phyloP scores from a whole-genome alignment of 2,888 invertebrate species.

The Xestoiulus laeticollis region DNA sequence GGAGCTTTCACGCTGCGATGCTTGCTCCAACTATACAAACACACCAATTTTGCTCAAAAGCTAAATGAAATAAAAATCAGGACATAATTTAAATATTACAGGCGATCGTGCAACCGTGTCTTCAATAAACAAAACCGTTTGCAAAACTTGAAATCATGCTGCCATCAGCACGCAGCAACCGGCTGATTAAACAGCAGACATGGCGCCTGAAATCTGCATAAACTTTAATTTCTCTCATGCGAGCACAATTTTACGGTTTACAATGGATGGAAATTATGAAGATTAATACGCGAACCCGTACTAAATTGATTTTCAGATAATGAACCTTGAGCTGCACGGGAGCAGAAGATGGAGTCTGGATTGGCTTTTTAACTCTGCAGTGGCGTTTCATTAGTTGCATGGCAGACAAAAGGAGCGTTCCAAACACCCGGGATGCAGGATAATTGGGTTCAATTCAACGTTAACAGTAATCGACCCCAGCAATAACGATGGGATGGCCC shows the following conservation, averaged over 20 bases:
- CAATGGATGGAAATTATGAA: neutral
- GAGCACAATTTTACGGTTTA: no score
- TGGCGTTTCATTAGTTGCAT: no score
- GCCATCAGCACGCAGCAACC: neutral
- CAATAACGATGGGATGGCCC: no score
- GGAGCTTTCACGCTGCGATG: no score
- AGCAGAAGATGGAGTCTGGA: neutral
- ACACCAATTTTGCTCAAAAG: no score
- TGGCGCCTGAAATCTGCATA: neutral
- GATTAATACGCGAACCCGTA: neutral
- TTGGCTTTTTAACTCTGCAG: no score
- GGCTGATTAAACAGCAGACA: neutral
- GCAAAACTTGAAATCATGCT: neutral
- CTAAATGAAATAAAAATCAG: neutral
- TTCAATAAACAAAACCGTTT: neutral
- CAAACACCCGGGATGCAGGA: neutral
- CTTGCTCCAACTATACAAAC: no score
- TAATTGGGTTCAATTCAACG: slow-evolving; percentile 9
- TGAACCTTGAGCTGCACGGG: neutral
- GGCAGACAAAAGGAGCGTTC: neutral
- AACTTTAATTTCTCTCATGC: neutral
- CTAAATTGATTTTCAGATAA: slow-evolving; percentile 9
- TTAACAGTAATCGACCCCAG: neutral
- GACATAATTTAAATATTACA: neutral
- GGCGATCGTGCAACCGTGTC: neutral